Base-by-base conservation (phyloP, 2,113 vertebrate genomes). In the Aspidoscelis tigris region DNA sequence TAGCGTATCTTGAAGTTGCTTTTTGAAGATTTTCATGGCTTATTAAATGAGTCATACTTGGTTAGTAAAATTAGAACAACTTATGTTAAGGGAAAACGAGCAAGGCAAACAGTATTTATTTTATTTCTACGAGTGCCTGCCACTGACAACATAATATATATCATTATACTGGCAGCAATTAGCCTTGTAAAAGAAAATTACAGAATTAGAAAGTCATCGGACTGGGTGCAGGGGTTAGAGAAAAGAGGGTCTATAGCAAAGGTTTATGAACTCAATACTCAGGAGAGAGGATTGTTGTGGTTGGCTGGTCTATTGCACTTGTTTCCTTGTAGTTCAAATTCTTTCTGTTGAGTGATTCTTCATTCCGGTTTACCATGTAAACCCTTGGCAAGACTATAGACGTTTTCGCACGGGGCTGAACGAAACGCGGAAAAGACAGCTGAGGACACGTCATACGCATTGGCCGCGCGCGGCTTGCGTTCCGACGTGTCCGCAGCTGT, bases 31-130 rank as follows among this genome's bases (percentile, higher is more conserved):
- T 91, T 89, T 85, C 79, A 78, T 76, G 79, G 55, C 1, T 5
- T 83, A 88, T 84, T 89, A 88, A 88, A 90, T 84, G 77, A 65
- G 85, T 90, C 66, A 76, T 81, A 61, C 69, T 81, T 87, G 72
- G 89, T 90, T 80, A 84, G 68, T 78, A 87, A 88, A 93, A 87
- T 91, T 86, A 88, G 86, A 55, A 69, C 64, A 53, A 83, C 90
- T 93, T 92, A 92, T 89, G 92, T 92, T 89, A 73, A 81, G 88
- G 86, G 88, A 66, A 78, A 58, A 75, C 22, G n/a, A 66, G 84
- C 85, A n/a, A 53, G 74, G 75, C 84, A 91, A 91, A 86, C 58
- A 61, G 21, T 88, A 84, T 92, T 93, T 90, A 82, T 89, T 93
- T 80, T 88, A 79, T 82, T 90, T 93, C 80, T 61, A 55, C 58